Percentiles rank a stretch among this genome's conserved stretches.
Evolutionary conservation across 2,888 invertebrate genomes (phyloP).

Genomic region (Habrosyne pyritoides): DNA sequence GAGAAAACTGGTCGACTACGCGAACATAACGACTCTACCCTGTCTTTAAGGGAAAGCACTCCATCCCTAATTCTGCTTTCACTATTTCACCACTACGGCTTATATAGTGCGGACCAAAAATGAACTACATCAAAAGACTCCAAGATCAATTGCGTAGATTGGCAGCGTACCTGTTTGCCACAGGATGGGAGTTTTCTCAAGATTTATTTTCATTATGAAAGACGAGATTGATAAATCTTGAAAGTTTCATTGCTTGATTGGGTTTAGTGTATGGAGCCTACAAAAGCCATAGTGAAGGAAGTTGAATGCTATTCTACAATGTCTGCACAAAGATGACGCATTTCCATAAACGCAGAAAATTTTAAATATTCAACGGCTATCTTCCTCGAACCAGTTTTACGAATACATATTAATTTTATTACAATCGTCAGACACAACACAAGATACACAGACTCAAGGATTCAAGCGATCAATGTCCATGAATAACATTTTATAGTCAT

Average conservation of each 20-base stretch:
- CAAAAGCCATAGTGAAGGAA: too few relatives aligned
- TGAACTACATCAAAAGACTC: too few relatives aligned
- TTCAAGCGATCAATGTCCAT: not conserved
- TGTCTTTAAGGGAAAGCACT: slow-evolving; percentile 29
- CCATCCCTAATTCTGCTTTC: slow-evolving; percentile 14
- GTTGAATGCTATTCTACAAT: not conserved
- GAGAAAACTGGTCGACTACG: slow-evolving; percentile 45
- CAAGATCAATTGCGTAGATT: too few relatives aligned
- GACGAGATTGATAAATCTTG: too few relatives aligned
- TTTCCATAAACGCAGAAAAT: slow-evolving; percentile 3
- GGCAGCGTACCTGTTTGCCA: too few relatives aligned
- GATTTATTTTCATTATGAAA: too few relatives aligned
- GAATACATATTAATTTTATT: slow-evolving; percentile 14
- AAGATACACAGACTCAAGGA: not conserved
- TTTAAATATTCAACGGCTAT: not conserved
- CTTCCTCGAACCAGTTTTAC: slow-evolving; percentile 17
- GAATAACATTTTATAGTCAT: not conserved
- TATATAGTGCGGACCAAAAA: not conserved
- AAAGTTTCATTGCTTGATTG: too few relatives aligned
- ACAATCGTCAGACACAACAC: not conserved
- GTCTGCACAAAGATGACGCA: not conserved
- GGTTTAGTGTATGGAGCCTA: too few relatives aligned
- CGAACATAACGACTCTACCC: slow-evolving; percentile 36
- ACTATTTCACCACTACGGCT: slow-evolving; percentile 9
- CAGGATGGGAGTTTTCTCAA: too few relatives aligned